A percentile compares a stretch with the other conserved stretches of the same genome.
These are phyloP conservation scores for Pipistrellus kuhlii DNA, from an alignment of 2,797 vertebrate genomes.

Conservation along the genomic window DNA sequence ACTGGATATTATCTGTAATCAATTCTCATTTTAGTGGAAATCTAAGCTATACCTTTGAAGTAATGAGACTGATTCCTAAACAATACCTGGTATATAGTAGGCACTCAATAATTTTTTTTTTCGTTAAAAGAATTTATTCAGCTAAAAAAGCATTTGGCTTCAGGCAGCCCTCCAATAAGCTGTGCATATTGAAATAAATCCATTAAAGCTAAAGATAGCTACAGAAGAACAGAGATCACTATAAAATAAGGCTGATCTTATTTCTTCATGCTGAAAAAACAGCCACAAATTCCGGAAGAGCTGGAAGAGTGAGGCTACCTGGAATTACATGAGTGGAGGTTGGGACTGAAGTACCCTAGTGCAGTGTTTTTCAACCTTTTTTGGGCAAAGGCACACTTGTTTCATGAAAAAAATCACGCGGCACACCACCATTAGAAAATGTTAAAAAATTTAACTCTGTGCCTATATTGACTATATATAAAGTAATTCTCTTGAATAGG, in stretches of 20 bases:
- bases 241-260: background rate
- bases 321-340: background rate
- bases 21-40: background rate
- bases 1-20: constrained; percentile 5
- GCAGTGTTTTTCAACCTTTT: too few species aligned
- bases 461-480: too few species aligned
- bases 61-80: constrained; percentile 2
- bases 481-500: too few species aligned
- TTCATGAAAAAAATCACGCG: too few species aligned
- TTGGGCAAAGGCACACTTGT: too few species aligned
- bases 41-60: constrained; percentile 20
- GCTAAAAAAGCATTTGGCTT: constrained; percentile 2
- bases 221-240: background rate
- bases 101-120: background rate
- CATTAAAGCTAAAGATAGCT: background rate
- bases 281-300: background rate
- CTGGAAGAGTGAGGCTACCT: background rate
- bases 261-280: background rate
- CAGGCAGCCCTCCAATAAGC: background rate
- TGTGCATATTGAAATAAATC: background rate
- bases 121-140: constrained; percentile 29
- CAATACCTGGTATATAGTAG: background rate
- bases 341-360: accelerated
- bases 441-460: too few species aligned
- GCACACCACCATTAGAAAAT: too few species aligned